Evolutionary conservation across 64 coral and sea anemone genomes (phyloP), one percentile per base, ranked within the genome.

Genomic region (Montipora sp.): DNA sequence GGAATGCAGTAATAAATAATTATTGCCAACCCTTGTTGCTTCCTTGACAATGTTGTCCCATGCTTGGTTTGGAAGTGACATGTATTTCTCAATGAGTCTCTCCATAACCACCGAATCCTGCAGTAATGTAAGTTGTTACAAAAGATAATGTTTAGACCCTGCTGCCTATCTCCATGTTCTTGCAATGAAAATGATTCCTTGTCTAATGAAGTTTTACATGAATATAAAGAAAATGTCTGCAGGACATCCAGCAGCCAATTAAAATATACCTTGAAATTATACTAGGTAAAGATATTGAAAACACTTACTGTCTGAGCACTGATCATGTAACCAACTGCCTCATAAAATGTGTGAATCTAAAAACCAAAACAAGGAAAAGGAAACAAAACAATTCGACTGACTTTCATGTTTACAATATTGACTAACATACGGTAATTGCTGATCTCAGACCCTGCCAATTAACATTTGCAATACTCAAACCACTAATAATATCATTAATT

Each of bases 321-420:
- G 91, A 99, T 99, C 97, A 99, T 99, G 68, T 95, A 99, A 7
- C 97, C 97, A 79, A 99, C 97, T 47, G 97, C 97, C 75, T 99
- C 97, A 89, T 99, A 99, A 85, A 99, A 99, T 65, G 97, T 99
- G 51, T 99, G 97, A 73, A 99, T 89, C 93, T 95, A n/a, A 60
- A 73, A 67, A 36, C 36, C 12, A 79, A 66, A 9, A 49, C 27
- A 7, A 63, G 3, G 45, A 79, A 66, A 66, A 90, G 16, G 5
- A 27, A 87, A 51, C 47, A 74, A 48, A 11, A 57, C 11, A 75
- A 47, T 3, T 55, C 51, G 5, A 7, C 51, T 14, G n/a, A 36
- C 20, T 47, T 76, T 47, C 11, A 12, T 63, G 9, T 63, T 63
- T 14, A 57, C 53, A 8, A 57, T 11, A 57, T 57, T 57, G 5